Conservation (phyloP, 2,113 vertebrate species). For the Vombatus ursinus region DNA sequence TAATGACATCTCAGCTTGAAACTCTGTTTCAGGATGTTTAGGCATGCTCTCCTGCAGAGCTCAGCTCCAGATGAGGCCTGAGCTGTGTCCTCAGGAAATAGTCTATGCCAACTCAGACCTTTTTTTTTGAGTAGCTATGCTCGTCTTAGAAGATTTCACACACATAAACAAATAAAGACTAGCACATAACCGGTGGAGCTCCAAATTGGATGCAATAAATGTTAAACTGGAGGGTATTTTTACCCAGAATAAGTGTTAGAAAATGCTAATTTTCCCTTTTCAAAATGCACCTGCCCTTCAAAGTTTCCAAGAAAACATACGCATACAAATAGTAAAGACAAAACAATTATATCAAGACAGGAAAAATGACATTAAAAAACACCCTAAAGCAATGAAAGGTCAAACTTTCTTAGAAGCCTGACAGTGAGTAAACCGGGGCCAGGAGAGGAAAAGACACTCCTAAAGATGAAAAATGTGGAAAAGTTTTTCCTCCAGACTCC, state of each 20-base stretch:
- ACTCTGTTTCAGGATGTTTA: neutral
- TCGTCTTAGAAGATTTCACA: neutral
- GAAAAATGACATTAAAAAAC: neutral
- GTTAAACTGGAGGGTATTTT: neutral
- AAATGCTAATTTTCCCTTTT: neutral
- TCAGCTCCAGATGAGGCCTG: neutral
- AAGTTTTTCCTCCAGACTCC: neutral
- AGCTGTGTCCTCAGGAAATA: neutral
- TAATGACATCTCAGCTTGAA: constrained; percentile 22
- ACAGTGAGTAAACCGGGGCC: neutral
- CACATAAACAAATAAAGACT: neutral
- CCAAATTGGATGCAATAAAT: neutral
- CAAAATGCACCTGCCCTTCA: neutral
- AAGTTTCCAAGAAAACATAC: neutral
- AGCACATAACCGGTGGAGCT: neutral
- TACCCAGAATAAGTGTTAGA: neutral
- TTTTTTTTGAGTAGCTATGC: neutral
- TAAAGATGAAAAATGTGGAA: neutral
- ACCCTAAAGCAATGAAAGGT: neutral
- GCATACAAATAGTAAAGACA: neutral
- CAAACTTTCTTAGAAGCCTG: neutral
- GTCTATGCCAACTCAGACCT: neutral
- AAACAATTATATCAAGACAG: neutral
- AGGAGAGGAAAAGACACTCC: neutral
- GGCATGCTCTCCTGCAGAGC: neutral